phyloP scores from a whole-genome alignment of 2,113 vertebrate species.

The Callithrix jacchus region DNA sequence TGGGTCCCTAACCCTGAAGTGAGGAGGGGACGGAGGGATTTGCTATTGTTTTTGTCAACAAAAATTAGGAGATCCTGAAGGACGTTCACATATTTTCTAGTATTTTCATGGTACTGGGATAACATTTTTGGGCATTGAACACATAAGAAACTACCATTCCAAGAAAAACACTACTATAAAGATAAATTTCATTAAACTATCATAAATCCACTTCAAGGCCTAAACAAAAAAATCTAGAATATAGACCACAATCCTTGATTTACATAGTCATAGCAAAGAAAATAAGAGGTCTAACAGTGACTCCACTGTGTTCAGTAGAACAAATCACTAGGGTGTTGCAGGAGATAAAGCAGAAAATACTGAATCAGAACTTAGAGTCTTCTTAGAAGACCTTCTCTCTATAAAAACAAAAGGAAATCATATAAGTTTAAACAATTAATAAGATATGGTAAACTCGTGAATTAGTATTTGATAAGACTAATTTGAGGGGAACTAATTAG shows the following conservation, averaged over 20 bases:
- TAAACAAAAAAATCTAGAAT: constrained; percentile 26
- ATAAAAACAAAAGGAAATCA: constrained; percentile 41
- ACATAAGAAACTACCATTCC: neutral
- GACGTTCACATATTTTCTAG: neutral
- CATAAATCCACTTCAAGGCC: neutral
- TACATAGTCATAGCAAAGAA: neutral
- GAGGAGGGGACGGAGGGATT: neutral
- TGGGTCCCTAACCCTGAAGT: neutral
- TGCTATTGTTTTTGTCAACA: neutral
- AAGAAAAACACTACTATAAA: constrained; percentile 20
- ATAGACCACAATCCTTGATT: constrained; percentile 20
- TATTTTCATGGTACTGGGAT: neutral
- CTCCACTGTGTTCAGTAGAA: neutral
- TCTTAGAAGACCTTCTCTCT: neutral
- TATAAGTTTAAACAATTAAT: constrained; percentile 17
- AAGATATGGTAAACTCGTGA: neutral
- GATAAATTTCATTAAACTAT: neutral
- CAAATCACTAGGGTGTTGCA: neutral
- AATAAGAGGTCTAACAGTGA: constrained; percentile 8
- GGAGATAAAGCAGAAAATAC: neutral
- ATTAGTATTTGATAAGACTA: constrained; percentile 37
- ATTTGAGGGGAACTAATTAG: constrained; percentile 8
- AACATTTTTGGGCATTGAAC: neutral
- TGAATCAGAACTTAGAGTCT: constrained; percentile 24
- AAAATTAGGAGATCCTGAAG: neutral